A percentile compares a stretch with the other conserved stretches of the same genome.
Conservation (phyloP, 2,888 invertebrate species). For the Phorcus lineatus region DNA sequence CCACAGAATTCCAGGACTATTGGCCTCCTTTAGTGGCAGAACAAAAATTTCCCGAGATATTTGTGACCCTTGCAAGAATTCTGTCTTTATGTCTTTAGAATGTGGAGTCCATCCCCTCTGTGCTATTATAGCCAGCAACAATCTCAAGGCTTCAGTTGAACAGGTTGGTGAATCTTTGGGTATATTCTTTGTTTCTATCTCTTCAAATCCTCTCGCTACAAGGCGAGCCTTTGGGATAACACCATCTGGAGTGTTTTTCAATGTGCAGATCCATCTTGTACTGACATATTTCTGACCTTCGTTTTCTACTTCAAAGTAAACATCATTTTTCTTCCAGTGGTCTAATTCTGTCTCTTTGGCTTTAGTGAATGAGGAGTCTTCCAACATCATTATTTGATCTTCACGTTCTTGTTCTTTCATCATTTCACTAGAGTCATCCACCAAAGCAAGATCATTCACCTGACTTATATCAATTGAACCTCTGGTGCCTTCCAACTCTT, state of each 20-base stretch:
- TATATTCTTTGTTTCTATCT: not conserved
- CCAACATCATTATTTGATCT: too few relatives aligned
- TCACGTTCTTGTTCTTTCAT: too few relatives aligned
- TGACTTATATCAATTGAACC: too few relatives aligned
- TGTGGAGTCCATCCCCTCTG: conserved; percentile 27
- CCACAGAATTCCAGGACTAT: conserved; percentile 1
- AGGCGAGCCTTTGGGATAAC: conserved; percentile 25
- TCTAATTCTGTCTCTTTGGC: not conserved
- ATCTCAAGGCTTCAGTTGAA: not conserved
- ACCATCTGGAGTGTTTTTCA: not conserved
- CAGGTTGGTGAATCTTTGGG: conserved; percentile 23
- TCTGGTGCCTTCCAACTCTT: not conserved
- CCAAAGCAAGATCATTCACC: too few relatives aligned
- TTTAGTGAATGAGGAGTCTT: not conserved
- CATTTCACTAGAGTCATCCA: not conserved
- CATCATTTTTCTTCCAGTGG: not conserved
- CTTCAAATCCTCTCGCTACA: conserved; percentile 32
- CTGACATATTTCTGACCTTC: conserved; percentile 3
- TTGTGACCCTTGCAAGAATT: conserved; percentile 11
- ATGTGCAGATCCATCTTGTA: conserved; percentile 24
- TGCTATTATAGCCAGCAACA: conserved; percentile 27
- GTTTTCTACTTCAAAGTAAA: conserved; percentile 11
- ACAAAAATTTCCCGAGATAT: not conserved
- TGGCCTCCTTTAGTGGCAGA: not conserved
- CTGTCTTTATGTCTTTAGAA: conserved; percentile 29